A percentile compares a stretch with the other conserved stretches of the same genome.
Evolutionary conservation across 2,113 vertebrate species (phyloP).

Genomic region (Thinocorus orbignyianus): DNA sequence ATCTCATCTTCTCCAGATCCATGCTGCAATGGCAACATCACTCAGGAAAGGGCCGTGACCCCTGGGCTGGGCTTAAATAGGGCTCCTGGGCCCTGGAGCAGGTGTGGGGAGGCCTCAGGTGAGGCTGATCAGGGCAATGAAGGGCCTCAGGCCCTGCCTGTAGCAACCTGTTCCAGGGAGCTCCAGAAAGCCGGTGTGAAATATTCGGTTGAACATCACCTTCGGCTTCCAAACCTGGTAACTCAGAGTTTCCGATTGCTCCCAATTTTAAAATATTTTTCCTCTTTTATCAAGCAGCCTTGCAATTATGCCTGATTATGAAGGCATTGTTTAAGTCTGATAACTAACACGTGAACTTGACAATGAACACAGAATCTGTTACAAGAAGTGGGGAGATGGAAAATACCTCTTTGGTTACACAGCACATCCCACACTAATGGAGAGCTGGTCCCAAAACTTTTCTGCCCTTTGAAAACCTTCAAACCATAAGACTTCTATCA

Average conservation of each 20-base stretch:
- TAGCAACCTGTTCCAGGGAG: accelerated
- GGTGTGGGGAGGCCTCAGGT: background rate
- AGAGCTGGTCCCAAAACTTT: background rate
- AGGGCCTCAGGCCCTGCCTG: too few relatives aligned
- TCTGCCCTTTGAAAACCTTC: background rate
- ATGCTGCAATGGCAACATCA: accelerated
- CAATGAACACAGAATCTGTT: background rate
- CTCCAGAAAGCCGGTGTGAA: background rate
- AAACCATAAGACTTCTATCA: background rate
- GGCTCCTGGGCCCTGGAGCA: too few relatives aligned
- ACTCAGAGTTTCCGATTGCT: background rate
- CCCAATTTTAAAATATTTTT: background rate
- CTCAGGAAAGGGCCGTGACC: accelerated
- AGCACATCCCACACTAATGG: background rate
- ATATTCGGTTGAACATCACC: accelerated
- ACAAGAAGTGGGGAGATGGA: background rate
- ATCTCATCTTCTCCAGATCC: too few relatives aligned
- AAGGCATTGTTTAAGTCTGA: background rate
- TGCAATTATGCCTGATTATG: background rate
- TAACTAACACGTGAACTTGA: background rate
- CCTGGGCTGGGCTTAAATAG: background rate
- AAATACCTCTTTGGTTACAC: background rate
- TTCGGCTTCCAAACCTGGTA: background rate
- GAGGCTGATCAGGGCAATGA: background rate
- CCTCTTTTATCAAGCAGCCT: background rate